Percentiles rank a stretch among this genome's conserved stretches.
These are phyloP conservation scores for Coecobrya sp. DNA, from an alignment of 2,888 invertebrate species.

Conservation along the genomic window DNA sequence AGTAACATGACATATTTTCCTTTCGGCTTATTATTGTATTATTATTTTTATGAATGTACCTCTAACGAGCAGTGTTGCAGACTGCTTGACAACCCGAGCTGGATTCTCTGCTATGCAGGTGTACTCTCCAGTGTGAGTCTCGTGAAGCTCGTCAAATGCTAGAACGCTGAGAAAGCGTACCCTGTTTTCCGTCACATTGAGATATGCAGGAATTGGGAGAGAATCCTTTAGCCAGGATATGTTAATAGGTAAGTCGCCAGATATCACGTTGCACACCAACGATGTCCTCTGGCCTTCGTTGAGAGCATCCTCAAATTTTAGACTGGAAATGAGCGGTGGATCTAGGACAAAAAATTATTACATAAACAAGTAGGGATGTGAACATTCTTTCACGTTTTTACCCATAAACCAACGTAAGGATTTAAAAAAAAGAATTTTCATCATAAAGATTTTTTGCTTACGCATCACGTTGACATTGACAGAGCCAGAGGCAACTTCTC, in stretches of 20 bases:
- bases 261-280: conserved; percentile 84
- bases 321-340: conserved; percentile 86
- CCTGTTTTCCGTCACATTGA: conserved; percentile 84
- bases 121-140: conserved; percentile 88
- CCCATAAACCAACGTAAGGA: background rate
- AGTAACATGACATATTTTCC: background rate
- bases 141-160: conserved; percentile 84
- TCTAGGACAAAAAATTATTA: conserved; percentile 76
- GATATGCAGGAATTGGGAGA: conserved; percentile 73
- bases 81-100: conserved; percentile 85
- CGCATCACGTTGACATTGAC: conserved; percentile 86
- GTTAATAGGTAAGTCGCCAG: conserved; percentile 85
- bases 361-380: background rate
- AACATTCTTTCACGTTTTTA: too few species aligned
- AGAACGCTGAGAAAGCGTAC: conserved; percentile 85
- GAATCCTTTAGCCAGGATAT: conserved; percentile 85
- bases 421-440: background rate
- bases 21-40: background rate
- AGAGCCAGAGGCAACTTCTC: conserved; percentile 85
- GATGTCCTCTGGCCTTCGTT: conserved; percentile 86
- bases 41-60: conserved; percentile 86
- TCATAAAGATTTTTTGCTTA: conserved; percentile 73
- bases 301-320: conserved; percentile 85
- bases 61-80: conserved; percentile 87
- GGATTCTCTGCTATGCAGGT: conserved; percentile 87